Evolutionary conservation across 92 coral and sea anemone species (phyloP).

Genomic region (Porites rus): DNA sequence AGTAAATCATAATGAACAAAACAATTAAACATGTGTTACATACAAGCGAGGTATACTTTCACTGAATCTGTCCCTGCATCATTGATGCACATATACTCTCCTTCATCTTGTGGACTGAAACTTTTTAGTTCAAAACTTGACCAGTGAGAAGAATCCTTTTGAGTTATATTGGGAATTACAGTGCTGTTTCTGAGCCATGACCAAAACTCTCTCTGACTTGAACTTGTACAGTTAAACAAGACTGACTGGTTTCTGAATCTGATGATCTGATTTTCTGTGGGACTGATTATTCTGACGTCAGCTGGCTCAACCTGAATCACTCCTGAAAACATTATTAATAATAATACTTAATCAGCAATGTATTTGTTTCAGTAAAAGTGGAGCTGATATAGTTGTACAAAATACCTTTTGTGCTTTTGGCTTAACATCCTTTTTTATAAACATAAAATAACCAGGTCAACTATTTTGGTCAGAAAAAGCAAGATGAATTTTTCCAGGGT

Average conservation of each 20-base stretch:
- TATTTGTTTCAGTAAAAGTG: too few relatives aligned
- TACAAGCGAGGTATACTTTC: constrained; percentile 25
- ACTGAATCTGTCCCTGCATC: neutral
- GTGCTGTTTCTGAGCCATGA: neutral
- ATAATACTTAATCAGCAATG: too few relatives aligned
- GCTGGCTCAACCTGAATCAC: neutral
- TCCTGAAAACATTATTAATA: neutral
- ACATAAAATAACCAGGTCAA: too few relatives aligned
- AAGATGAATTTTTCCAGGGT: too few relatives aligned
- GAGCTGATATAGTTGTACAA: too few relatives aligned
- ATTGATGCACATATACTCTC: constrained; percentile 8
- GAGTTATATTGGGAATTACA: neutral
- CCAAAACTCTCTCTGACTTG: neutral
- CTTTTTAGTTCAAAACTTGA: constrained; percentile 30
- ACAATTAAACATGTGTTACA: neutral
- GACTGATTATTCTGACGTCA: constrained; percentile 30
- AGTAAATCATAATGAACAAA: neutral
- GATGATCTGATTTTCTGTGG: constrained; percentile 26
- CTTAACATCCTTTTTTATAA: too few relatives aligned
- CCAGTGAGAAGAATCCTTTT: constrained; percentile 15
- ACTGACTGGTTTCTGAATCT: constrained; percentile 29
- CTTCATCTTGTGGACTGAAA: constrained; percentile 1
- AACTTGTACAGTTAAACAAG: constrained; percentile 30
- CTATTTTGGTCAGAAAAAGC: too few relatives aligned
- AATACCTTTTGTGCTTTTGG: too few relatives aligned